A percentile compares a stretch with the other conserved stretches of the same genome.
Conservation (phyloP, 2,797 vertebrate species). For the Argyrosomus regius region DNA sequence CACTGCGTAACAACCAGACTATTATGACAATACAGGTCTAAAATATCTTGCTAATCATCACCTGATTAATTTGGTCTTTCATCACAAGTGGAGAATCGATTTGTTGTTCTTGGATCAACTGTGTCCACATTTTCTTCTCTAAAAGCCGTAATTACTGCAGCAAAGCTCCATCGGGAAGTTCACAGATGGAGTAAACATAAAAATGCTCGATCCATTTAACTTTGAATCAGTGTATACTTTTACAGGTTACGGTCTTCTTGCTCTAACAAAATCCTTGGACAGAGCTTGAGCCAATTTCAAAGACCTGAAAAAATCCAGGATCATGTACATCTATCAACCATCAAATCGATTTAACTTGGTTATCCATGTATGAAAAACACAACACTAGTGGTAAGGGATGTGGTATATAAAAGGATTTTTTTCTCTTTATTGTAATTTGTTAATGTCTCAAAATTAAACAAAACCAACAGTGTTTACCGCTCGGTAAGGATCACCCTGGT, state of each 20-base stretch:
- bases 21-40: background rate
- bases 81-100: background rate
- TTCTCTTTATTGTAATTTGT: conserved; percentile 23
- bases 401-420: conserved; percentile 9
- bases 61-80: background rate
- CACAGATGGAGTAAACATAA: background rate
- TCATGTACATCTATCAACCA: conserved; percentile 5
- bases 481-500: conserved; percentile 21
- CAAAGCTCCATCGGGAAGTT: too few relatives aligned
- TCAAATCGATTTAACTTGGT: background rate
- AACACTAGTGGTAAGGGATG: conserved; percentile 7
- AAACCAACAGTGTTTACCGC: conserved; percentile 49
- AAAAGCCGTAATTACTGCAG: background rate
- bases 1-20: background rate
- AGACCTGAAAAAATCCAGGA: background rate
- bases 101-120: conserved; percentile 10
- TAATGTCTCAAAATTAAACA: conserved; percentile 41
- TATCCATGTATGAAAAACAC: background rate
- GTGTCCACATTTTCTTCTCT: background rate
- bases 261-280: background rate
- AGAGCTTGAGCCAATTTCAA: background rate
- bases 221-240: background rate
- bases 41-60: conserved; percentile 7
- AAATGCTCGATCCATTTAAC: background rate
- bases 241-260: background rate